These are phyloP conservation scores for Myotis planiceps DNA, from an alignment of 2,797 vertebrate species.

Conservation along the genomic window DNA sequence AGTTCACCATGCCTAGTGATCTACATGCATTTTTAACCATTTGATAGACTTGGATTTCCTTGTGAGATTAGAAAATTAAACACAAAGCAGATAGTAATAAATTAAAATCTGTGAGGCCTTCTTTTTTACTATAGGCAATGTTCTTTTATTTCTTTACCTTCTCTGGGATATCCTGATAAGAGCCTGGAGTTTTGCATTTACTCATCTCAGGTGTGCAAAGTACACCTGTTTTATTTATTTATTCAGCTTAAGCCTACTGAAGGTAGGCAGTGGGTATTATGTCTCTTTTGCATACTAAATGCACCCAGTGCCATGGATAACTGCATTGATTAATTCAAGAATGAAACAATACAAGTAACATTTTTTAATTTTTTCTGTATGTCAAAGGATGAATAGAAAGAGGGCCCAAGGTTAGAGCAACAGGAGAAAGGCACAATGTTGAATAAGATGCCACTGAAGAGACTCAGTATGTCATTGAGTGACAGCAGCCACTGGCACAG, in stretches of 20 bases:
- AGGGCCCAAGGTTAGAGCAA: not conserved
- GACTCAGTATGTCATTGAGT: slow-evolving; percentile 30
- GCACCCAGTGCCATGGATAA: not conserved
- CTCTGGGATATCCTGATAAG: not conserved
- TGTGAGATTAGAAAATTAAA: slow-evolving; percentile 45
- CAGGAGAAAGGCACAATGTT: not conserved
- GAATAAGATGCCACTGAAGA: slow-evolving; percentile 6
- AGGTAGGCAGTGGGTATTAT: not conserved
- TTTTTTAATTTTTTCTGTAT: not conserved
- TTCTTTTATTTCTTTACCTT: not conserved
- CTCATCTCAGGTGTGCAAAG: not conserved
- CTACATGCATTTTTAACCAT: slow-evolving; percentile 40
- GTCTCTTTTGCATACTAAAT: not conserved
- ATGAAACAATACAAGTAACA: not conserved
- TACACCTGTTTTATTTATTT: not conserved
- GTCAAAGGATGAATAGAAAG: not conserved
- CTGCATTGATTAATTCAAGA: not conserved
- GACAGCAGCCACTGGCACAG: slow-evolving; percentile 54
- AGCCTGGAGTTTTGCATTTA: not conserved
- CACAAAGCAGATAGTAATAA: slow-evolving; percentile 16
- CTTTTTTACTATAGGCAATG: not conserved
- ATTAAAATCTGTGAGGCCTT: not conserved
- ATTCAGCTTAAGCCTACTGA: not conserved
- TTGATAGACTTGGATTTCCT: slow-evolving; percentile 52
- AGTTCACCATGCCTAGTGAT: not conserved